Conservation (phyloP, 2,888 invertebrate genomes). For the Cylindroiulus punctatus region DNA sequence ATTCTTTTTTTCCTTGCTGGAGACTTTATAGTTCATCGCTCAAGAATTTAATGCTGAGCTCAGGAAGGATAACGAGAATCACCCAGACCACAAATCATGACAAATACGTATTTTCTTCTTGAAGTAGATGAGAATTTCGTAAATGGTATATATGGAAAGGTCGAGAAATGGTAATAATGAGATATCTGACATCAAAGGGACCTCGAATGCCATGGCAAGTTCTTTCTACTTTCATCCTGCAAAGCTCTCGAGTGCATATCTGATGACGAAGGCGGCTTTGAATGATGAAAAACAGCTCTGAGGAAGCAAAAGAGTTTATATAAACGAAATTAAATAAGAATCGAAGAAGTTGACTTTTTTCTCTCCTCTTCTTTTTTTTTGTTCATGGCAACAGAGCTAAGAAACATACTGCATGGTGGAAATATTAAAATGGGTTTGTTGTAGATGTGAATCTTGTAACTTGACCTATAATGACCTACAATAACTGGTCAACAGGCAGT, state of each 20-base stretch:
- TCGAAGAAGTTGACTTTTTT: conserved; percentile 21
- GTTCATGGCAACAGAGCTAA: neutral
- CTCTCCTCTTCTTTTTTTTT: neutral
- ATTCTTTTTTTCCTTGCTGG: neutral
- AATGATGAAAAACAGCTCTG: conserved; percentile 17
- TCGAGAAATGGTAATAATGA: conserved; percentile 43
- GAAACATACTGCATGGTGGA: neutral
- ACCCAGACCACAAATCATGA: conserved; percentile 47
- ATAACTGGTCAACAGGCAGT: neutral
- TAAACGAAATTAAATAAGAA: conserved; percentile 35
- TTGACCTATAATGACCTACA: neutral
- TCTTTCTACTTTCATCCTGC: neutral
- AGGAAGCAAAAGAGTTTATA: conserved; percentile 40
- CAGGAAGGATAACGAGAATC: conserved; percentile 43
- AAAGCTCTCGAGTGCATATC: conserved; percentile 11
- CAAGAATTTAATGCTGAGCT: neutral
- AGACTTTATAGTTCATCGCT: conserved; percentile 6
- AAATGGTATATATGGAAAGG: conserved; percentile 24
- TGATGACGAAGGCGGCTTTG: conserved; percentile 36
- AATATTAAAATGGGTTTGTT: neutral
- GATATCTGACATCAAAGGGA: conserved; percentile 23
- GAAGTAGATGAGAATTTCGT: conserved; percentile 30
- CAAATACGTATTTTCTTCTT: conserved; percentile 14
- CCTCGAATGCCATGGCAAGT: neutral
- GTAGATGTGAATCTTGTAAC: neutral